These are phyloP conservation scores for Nephotettix cincticeps DNA, from an alignment of 1,140 invertebrate species.

Conservation along the genomic window DNA sequence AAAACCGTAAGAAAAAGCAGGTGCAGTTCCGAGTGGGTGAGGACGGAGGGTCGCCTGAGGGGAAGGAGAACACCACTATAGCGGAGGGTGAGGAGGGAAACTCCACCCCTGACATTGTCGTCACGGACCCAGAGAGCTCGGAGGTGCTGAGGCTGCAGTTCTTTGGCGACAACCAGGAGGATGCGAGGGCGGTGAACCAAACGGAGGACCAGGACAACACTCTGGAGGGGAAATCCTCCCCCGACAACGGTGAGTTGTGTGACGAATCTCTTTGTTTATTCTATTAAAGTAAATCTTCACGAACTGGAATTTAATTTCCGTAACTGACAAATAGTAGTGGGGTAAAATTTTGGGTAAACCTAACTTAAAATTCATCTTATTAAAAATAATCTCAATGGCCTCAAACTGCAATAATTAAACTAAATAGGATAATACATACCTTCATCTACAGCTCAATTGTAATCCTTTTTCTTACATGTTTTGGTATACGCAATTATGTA, in stretches of 20 bases:
- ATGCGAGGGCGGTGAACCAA: slow-evolving; percentile 11
- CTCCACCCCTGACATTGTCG: background rate
- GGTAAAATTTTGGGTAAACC: too few relatives aligned
- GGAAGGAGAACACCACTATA: background rate
- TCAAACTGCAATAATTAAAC: too few relatives aligned
- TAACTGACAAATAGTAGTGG: too few relatives aligned
- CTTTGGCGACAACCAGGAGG: slow-evolving; percentile 21
- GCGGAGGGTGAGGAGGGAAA: background rate
- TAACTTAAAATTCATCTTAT: too few relatives aligned
- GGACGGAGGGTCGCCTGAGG: background rate
- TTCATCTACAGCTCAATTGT: too few relatives aligned
- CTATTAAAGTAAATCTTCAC: background rate
- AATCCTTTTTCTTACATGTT: too few relatives aligned
- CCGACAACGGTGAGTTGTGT: background rate
- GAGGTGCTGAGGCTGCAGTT: slow-evolving; percentile 11
- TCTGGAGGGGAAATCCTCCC: background rate
- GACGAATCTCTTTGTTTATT: background rate
- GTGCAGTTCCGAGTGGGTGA: slow-evolving; percentile 42
- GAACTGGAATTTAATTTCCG: background rate
- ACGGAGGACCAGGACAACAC: background rate
- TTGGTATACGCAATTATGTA: too few relatives aligned
- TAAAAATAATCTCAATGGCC: too few relatives aligned
- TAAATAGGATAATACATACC: too few relatives aligned
- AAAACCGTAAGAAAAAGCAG: slow-evolving; percentile 42
- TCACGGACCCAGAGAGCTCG: background rate